These are phyloP conservation scores for Neolamprologus toae DNA, from an alignment of 2,113 vertebrate species.

Conservation along the genomic window DNA sequence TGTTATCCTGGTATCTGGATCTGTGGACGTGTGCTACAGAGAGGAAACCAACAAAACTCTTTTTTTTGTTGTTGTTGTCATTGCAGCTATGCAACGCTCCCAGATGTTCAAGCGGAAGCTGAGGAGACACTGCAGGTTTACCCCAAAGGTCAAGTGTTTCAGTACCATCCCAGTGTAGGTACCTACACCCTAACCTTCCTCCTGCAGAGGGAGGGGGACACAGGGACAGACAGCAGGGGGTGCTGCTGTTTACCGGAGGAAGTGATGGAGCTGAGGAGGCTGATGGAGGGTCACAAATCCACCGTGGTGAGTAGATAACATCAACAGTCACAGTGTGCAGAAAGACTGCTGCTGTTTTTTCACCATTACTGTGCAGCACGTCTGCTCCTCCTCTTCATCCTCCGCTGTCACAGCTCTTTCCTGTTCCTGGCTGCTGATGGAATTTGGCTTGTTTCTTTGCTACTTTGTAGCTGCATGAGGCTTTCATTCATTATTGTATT, in stretches of 20 bases:
- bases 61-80: conserved; percentile 4
- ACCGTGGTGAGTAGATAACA: neutral
- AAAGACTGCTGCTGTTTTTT: neutral
- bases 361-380: neutral
- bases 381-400: neutral
- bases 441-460: neutral
- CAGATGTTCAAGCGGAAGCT: conserved; percentile 64
- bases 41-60: neutral
- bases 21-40: neutral
- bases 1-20: neutral
- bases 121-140: conserved; percentile 63
- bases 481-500: neutral
- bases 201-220: conserved; percentile 37
- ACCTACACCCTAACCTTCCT: conserved; percentile 71
- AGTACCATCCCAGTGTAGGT: conserved; percentile 70
- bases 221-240: neutral
- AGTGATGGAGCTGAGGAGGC: conserved; percentile 64
- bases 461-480: neutral
- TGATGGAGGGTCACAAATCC: neutral
- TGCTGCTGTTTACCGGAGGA: conserved; percentile 51
- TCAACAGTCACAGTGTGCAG: neutral
- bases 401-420: neutral
- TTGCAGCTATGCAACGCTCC: conserved; percentile 53
- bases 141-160: conserved; percentile 71
- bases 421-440: neutral